Percentiles rank a stretch among this genome's conserved stretches.
These are phyloP conservation scores for Stichodactyla helianthus DNA, from an alignment of 64 coral and sea anemone genomes.

Conservation along the genomic window DNA sequence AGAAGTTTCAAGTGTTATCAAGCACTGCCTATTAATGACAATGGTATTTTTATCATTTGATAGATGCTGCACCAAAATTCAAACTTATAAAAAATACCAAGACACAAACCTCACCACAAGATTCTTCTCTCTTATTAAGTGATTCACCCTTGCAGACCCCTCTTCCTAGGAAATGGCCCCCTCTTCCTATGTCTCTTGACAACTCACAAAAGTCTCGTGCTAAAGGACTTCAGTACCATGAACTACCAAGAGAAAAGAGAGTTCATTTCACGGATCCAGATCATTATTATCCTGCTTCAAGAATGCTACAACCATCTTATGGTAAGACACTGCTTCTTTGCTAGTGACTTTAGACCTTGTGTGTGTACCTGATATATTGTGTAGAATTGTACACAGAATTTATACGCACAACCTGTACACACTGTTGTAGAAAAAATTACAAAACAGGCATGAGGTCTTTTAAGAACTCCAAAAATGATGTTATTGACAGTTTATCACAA, in stretches of 20 bases:
- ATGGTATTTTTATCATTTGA: background rate
- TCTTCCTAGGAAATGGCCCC: conserved; percentile 76
- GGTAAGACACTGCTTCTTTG: background rate
- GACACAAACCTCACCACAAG: conserved; percentile 89
- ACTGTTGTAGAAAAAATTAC: no score
- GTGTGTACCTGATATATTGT: no score
- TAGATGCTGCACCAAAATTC: background rate
- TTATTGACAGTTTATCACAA: no score
- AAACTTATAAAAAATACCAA: conserved; percentile 60
- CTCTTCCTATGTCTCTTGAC: conserved; percentile 48
- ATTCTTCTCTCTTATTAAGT: conserved; percentile 42
- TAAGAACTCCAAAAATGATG: no score
- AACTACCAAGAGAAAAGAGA: conserved; percentile 28
- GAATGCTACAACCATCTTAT: background rate
- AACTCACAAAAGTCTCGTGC: conserved; percentile 18
- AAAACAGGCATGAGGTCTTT: no score
- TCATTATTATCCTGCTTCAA: background rate
- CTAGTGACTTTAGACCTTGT: no score
- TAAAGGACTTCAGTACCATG: background rate
- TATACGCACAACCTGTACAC: no score
- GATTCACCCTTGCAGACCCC: conserved; percentile 88
- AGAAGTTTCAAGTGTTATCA: background rate
- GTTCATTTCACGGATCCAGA: conserved; percentile 57
- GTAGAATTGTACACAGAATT: no score
- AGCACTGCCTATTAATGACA: background rate